These are phyloP conservation scores for Aeoliscus strigatus DNA, from an alignment of 2,797 vertebrate genomes.

Conservation along the genomic window DNA sequence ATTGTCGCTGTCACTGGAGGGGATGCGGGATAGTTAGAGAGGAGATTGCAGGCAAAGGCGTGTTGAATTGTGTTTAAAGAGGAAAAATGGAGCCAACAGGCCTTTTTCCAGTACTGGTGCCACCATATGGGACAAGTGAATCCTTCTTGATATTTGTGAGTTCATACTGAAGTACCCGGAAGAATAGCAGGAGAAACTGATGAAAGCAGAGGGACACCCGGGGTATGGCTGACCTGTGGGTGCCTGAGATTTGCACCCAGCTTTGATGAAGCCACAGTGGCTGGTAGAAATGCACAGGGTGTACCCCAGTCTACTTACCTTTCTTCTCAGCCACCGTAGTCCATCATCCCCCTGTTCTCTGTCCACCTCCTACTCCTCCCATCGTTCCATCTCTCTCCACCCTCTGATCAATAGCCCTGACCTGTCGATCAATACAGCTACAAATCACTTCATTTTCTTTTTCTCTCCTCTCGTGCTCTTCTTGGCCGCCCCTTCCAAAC, in stretches of 20 bases:
- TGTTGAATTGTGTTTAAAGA: conserved; percentile 38
- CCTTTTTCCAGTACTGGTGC: conserved; percentile 20
- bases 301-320: conserved; percentile 11
- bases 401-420: conserved; percentile 68
- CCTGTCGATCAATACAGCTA: conserved; percentile 63
- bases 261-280: conserved; percentile 23
- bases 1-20: conserved; percentile 32
- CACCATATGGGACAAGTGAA: conserved; percentile 34
- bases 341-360: conserved; percentile 21
- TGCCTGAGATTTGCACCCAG: conserved; percentile 33
- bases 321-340: conserved; percentile 36
- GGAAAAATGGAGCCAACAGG: conserved; percentile 27
- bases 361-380: conserved; percentile 24
- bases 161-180: conserved; percentile 41
- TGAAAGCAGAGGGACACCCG: conserved; percentile 18
- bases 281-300: conserved; percentile 1
- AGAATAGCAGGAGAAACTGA: conserved; percentile 33
- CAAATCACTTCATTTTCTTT: conserved; percentile 75
- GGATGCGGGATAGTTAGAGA: conserved; percentile 37
- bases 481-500: conserved; percentile 7
- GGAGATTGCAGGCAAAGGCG: conserved; percentile 28
- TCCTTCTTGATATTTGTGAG: conserved; percentile 36
- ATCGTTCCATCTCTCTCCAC: conserved; percentile 33
- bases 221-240: conserved; percentile 9
- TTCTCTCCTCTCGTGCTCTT: conserved; percentile 14